Base-by-base conservation (phyloP, 2,888 invertebrate genomes). In the Pheosia tremula region DNA sequence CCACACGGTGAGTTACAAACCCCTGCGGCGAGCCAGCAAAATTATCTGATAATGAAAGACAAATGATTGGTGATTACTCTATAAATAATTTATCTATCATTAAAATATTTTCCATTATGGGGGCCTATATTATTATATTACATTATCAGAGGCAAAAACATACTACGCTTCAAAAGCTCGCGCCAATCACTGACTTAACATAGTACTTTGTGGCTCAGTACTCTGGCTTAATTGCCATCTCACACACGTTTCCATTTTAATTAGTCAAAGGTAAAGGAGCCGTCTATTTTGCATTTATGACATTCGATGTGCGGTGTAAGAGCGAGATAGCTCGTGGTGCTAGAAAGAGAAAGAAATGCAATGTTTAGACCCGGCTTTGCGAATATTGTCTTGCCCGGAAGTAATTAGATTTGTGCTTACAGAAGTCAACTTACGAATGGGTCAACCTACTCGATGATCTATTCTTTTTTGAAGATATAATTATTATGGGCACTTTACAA, bases 181-280 rank as follows among this genome's bases (percentile, higher is more conserved):
- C 47, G 47, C 4, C n/a, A n/a, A 9, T 47, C 24, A 24, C 24
- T n/a, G 47, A 3, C 9, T 9, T 47, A 47, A 8, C 6, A n/a
- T 47, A 11, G 5, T 9, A 47, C 47, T 5, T 9, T 47, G 11
- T 47, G 45, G 43, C 9, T 47, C 11, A 11, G 11, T 11, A 8
- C 45, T 9, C 11, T 6, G 47, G 5, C 47, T 47, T 11, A 2
- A 10, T 43, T 47, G 47, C n/a, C 11, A 47, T 47, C 47, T 47
- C 47, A 47, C n/a, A 47, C 47, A n/a, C 47, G 47, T 47, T n/a
- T 47, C 47, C 11, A 47, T 47, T 47, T 47, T 47, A 47, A 47
- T 11, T 47, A 47, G 24, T 24, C 24, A 47, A 47, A 47, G 47
- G 47, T 47, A 47, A 47, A 47, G n/a, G 47, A 47, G 11, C 2